Base-by-base conservation (phyloP, 1,140 invertebrate genomes). In the Drosophila arizonae region DNA sequence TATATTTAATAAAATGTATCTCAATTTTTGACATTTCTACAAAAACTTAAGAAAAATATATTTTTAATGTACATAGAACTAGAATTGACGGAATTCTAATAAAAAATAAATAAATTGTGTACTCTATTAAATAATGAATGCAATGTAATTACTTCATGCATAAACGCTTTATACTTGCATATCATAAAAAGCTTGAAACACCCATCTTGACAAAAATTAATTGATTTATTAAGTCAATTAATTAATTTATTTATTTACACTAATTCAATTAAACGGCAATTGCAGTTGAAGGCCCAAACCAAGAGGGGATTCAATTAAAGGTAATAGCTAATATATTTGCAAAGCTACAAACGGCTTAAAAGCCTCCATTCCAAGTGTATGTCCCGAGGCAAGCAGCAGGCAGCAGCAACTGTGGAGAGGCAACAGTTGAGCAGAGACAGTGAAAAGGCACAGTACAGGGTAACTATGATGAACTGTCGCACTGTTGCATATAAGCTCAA, bases 241-340 rank as follows among this genome's bases (percentile, higher is more conserved):
- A 81, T 86, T 68, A 84, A 81, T 84, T 86, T 81, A 81, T 86
- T 68, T 85, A 81, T 84, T 86, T 81, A 24, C 66, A 60, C 36
- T 72, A 81, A 85, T 86, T 70, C 74, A 72, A 70, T 77, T 51
- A 64, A 67, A 76, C 50, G 52, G 15, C 63, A 21, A 45, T 62
- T 65, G 69, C 39, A 52, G 43, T 66, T 62, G 52, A 62, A 65
- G 55, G 8, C n/a, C 46, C 33, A 60, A 24, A 24, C 26, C 65
- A 60, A 72, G 80, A 78, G 66, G 55, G 57, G 54, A 33, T 62
- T 46, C 85, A 81, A 81, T 81, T 81, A 85, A n/a, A n/a, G 51
- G 75, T 81, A 85, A 85, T 81, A 70, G 81, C 56, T 69, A 67
- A 72, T 78, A 67, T 74, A 50, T 17, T 26, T 13, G 66, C 77